These are phyloP conservation scores for Chrysolina americana DNA, from an alignment of 2,888 invertebrate species.

Conservation along the genomic window DNA sequence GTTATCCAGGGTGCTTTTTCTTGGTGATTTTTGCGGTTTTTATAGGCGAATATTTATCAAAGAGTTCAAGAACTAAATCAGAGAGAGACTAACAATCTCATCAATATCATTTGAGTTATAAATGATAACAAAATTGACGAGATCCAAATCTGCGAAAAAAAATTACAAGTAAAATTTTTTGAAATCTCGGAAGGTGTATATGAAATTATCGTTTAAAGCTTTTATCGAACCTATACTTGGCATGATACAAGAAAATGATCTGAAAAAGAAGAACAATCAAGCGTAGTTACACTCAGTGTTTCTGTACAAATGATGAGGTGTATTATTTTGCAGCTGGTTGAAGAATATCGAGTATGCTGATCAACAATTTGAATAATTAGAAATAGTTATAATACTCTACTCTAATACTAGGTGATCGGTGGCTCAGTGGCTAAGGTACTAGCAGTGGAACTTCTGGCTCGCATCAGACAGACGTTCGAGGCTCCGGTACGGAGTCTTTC, in stretches of 20 bases:
- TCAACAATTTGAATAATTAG: constrained; percentile 15
- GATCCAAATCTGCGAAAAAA: constrained; percentile 1
- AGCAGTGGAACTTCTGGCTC: too few species aligned
- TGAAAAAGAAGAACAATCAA: constrained; percentile 13
- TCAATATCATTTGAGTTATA: not conserved
- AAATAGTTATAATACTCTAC: too few species aligned
- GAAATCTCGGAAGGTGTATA: constrained; percentile 22
- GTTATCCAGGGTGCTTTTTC: constrained; percentile 23
- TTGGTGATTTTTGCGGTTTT: constrained; percentile 19
- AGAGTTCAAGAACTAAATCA: not conserved
- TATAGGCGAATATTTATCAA: constrained; percentile 22
- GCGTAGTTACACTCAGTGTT: constrained; percentile 7
- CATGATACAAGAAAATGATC: constrained; percentile 26
- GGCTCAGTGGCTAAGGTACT: too few species aligned
- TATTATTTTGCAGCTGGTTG: constrained; percentile 12
- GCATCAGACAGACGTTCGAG: too few species aligned
- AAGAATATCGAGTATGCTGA: constrained; percentile 7
- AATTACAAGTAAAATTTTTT: not conserved
- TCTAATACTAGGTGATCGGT: too few species aligned
- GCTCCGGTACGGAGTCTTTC: too few species aligned
- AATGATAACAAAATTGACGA: constrained; percentile 6
- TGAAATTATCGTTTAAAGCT: not conserved
- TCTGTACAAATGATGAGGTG: constrained; percentile 8
- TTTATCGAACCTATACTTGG: constrained; percentile 3
- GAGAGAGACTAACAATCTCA: not conserved